These are phyloP conservation scores for Acropora tenuis DNA, from an alignment of 64 coral and sea anemone species.

Conservation along the genomic window DNA sequence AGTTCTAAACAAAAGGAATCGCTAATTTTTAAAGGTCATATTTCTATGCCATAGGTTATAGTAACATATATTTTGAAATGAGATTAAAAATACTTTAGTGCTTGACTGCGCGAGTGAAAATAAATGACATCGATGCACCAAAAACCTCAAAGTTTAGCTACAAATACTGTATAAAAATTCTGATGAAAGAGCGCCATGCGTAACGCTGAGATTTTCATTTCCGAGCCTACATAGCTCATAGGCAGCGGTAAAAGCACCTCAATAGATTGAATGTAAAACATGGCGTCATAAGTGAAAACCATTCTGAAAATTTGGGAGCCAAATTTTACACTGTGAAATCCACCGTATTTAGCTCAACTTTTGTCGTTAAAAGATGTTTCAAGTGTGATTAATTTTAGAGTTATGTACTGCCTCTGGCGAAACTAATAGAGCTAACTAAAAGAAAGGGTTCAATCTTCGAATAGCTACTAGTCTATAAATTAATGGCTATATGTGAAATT, in stretches of 20 bases:
- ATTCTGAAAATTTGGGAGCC: neutral
- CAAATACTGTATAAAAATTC: neutral
- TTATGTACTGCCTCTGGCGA: too few relatives aligned
- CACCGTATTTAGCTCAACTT: too few relatives aligned
- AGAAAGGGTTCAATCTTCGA: too few relatives aligned
- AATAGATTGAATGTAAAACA: neutral
- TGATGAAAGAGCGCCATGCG: neutral
- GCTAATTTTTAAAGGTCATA: neutral
- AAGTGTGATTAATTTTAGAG: too few relatives aligned
- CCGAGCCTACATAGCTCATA: neutral
- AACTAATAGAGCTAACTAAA: too few relatives aligned
- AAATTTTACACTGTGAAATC: too few relatives aligned
- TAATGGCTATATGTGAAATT: too few relatives aligned
- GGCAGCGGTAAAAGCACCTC: neutral
- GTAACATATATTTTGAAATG: slow-evolving; percentile 5
- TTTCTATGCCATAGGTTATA: slow-evolving; percentile 16
- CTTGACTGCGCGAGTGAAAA: neutral
- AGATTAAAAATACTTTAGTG: neutral
- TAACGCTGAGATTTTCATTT: neutral
- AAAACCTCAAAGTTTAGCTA: neutral
- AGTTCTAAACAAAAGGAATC: too few relatives aligned
- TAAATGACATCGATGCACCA: neutral
- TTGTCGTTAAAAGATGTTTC: too few relatives aligned
- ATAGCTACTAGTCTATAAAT: too few relatives aligned
- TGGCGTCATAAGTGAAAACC: neutral